These are phyloP conservation scores for Teleogryllus oceanicus DNA, from an alignment of 2,888 invertebrate genomes.

Conservation along the genomic window DNA sequence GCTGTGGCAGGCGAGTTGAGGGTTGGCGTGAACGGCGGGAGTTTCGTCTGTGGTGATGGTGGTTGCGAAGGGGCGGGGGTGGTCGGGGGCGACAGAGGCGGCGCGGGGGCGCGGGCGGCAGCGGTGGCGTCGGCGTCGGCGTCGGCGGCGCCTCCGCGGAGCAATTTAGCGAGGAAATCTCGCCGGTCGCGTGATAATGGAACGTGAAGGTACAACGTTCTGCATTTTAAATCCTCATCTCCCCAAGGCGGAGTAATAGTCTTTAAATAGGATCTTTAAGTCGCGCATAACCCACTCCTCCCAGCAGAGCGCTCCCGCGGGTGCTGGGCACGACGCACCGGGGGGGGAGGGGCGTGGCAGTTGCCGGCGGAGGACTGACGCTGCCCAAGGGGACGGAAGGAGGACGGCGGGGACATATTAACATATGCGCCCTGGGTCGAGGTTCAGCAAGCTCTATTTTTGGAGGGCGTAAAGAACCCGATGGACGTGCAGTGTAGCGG, in stretches of 20 bases:
- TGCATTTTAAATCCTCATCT: conserved; percentile 18
- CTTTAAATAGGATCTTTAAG: conserved; percentile 18
- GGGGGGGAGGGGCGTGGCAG: background rate
- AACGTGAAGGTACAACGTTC: conserved; percentile 18
- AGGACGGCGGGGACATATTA: background rate
- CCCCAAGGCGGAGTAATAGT: conserved; percentile 8
- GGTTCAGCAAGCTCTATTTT: no score
- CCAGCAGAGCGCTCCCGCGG: background rate
- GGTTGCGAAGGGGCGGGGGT: no score
- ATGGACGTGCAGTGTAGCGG: no score
- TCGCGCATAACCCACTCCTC: background rate
- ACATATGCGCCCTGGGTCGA: no score
- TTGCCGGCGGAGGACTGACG: background rate
- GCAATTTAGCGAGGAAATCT: conserved; percentile 18
- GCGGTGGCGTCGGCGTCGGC: background rate
- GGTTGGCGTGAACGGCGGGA: no score
- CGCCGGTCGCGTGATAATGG: background rate
- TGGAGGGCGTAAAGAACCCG: no score
- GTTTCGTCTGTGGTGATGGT: no score
- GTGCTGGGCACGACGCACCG: background rate
- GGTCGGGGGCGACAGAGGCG: no score
- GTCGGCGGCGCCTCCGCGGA: background rate
- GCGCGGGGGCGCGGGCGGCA: background rate
- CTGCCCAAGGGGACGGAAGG: background rate
- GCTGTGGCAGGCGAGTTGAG: no score